phyloP scores from a whole-genome alignment of 2,888 invertebrate genomes.

The Drosophila mayaguana region DNA sequence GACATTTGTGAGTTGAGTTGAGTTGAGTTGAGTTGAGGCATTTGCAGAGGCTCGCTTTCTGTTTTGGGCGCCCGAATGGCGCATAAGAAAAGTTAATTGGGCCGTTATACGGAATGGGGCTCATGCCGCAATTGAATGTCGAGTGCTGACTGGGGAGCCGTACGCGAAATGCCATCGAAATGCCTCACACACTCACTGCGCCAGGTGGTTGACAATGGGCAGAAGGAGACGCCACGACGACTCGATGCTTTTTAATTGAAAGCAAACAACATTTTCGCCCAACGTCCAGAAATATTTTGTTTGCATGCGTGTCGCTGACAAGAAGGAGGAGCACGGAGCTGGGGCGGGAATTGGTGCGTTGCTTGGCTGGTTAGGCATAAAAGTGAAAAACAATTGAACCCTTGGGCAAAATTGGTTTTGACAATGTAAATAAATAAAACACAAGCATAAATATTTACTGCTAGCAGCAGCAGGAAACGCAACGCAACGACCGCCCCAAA shows the following conservation, averaged over 20 bases:
- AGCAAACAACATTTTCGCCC: slow-evolving; percentile 70
- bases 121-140: slow-evolving; percentile 36
- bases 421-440: slow-evolving; percentile 82
- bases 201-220: slow-evolving; percentile 29
- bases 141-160: slow-evolving; percentile 56
- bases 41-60: slow-evolving; percentile 7
- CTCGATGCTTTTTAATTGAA: slow-evolving; percentile 72
- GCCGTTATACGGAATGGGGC: slow-evolving; percentile 43
- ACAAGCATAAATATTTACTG: slow-evolving; percentile 81
- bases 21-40: slow-evolving; percentile 4
- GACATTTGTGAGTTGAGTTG: slow-evolving; percentile 13
- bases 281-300: slow-evolving; percentile 42
- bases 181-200: slow-evolving; percentile 8
- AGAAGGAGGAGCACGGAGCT: background rate
- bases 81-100: slow-evolving; percentile 55
- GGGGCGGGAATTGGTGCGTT: background rate
- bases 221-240: background rate
- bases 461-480: slow-evolving; percentile 61
- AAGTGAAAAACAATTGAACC: slow-evolving; percentile 81
- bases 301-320: slow-evolving; percentile 78
- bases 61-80: slow-evolving; percentile 6
- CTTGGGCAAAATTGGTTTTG: slow-evolving; percentile 81
- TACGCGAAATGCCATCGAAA: slow-evolving; percentile 18
- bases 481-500: slow-evolving; percentile 14
- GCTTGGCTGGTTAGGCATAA: slow-evolving; percentile 54